Evolutionary conservation across 2,797 vertebrate genomes (phyloP).

Genomic region (Acanthurus tractus): DNA sequence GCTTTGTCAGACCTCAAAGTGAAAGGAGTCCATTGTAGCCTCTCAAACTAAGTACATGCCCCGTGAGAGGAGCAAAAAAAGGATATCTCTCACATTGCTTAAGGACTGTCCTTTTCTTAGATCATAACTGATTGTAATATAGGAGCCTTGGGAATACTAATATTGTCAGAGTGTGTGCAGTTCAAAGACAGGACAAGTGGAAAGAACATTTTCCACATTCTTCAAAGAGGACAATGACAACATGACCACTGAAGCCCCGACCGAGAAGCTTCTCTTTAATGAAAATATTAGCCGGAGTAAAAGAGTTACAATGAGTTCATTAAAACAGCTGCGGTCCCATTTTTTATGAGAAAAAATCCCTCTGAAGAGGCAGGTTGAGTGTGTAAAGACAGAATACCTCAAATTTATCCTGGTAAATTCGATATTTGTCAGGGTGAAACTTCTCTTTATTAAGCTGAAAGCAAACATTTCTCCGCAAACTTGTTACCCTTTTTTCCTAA

Average conservation of each 20-base stretch:
- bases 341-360: slow-evolving; percentile 3
- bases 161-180: not conserved
- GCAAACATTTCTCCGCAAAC: not conserved
- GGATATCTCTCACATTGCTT: slow-evolving; percentile 10
- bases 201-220: slow-evolving; percentile 20
- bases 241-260: not conserved
- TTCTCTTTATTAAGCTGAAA: slow-evolving; percentile 38
- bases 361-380: not conserved
- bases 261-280: slow-evolving; percentile 14
- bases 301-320: not conserved
- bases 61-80: slow-evolving; percentile 31
- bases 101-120: slow-evolving; percentile 19
- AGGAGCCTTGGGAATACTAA: slow-evolving; percentile 8
- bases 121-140: slow-evolving; percentile 29
- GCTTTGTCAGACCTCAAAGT: slow-evolving; percentile 23
- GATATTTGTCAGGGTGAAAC: slow-evolving; percentile 38
- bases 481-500: slow-evolving; percentile 31
- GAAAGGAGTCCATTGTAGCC: slow-evolving; percentile 39
- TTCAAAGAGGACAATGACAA: slow-evolving; percentile 16
- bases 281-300: not conserved
- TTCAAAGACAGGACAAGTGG: not conserved
- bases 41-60: slow-evolving; percentile 44
- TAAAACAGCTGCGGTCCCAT: not conserved
- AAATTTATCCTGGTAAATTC: slow-evolving; percentile 24
- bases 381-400: slow-evolving; percentile 1